Base-by-base conservation (phyloP, 2,797 vertebrate genomes). In the Tachyglossus aculeatus region DNA sequence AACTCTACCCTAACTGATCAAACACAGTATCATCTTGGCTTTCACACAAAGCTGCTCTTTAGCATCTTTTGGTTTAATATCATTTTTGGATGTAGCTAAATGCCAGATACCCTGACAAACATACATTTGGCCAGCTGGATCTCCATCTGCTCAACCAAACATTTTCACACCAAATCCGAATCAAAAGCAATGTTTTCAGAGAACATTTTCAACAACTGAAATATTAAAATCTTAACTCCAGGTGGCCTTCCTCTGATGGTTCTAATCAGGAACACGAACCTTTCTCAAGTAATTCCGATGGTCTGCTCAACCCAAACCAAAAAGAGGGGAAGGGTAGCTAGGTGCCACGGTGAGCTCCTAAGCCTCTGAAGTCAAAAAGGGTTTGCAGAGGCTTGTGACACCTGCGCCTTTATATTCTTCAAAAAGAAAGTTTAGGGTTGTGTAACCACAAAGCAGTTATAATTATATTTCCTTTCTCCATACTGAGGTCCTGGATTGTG, bases 81-180 rank as follows among this genome's bases (percentile, higher is more conserved):
- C 85, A 86, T 88, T 87, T 92, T 89, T 90, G 89, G 87, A 92
- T 81, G 85, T 82, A 90, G 80, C 63, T 90, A 92, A 92, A 91
- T 90, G 88, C 90, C 90, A 92, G 74, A 85, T 92, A 91, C 89
- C 89, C 90, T 87, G 83, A 86, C 90, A 92, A 93, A 92, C 90
- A 89, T 90, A 90, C 87, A 92, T 86, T 67, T 77, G 85, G 91
- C 94, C 95, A 95, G 94, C 94, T 95, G 95, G 91, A 90, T 88
- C 87, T 91, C 93, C 95, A 95, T 95, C 95, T 96, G 95, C 89
- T 94, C 81, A 59, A 47, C 81, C 86, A 90, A 91, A 90, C 88
- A 93, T 90, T 93, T 93, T 93, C 89, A 91, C 89, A 93, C 89
- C 86, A 90, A 91, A 91, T 91, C 89, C 88, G 86, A 78, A 84